Base-by-base conservation (phyloP, 2,113 vertebrate species). In the Caranx ignobilis region DNA sequence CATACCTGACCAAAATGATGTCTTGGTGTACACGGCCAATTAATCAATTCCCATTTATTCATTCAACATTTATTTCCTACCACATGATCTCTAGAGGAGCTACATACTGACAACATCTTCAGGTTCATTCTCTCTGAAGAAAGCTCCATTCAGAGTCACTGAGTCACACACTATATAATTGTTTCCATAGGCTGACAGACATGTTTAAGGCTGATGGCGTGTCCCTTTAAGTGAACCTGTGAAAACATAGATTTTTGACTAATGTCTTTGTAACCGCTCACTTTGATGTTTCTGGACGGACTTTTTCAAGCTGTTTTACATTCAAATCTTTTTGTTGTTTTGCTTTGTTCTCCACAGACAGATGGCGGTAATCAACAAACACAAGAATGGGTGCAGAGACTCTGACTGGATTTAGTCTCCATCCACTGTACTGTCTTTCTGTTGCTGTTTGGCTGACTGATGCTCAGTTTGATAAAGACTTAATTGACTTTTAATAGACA, bases 321-420 rank as follows among this genome's bases (percentile, higher is more conserved):
- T 79, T 50, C 1, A 82, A 67, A 74, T 66, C 2, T 71, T 55
- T 16, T 83, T 55, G 5, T 84, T 55, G 6, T 86, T 87, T 87
- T 92, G 70, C 59, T 89, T 91, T 88, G 32, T 86, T 84, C 89
- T 86, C 59, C 50, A 67, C 83, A 90, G 91, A 75, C 26, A 64
- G 77, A 70, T 4, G 18, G 63, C 48, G 2, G 15, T 70, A 79
- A 80, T 84, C 86, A 84, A 57, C 63, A 76, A 82, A 87, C 21
- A 26, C 19, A 41, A 83, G 82, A 84, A 86, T 88, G 82, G 86
- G 39, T 37, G 37, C n/a, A 77, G 66, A 84, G 50, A 73, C 60
- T 77, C 80, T 70, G 62, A 79, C 75, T 77, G 80, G 80, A 84
- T 86, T 68, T 81, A 65, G 6, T 76, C 67, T 64, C 45, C 43